These are phyloP conservation scores for Epinephelus malabaricus DNA, from an alignment of 2,797 vertebrate species.

Conservation along the genomic window DNA sequence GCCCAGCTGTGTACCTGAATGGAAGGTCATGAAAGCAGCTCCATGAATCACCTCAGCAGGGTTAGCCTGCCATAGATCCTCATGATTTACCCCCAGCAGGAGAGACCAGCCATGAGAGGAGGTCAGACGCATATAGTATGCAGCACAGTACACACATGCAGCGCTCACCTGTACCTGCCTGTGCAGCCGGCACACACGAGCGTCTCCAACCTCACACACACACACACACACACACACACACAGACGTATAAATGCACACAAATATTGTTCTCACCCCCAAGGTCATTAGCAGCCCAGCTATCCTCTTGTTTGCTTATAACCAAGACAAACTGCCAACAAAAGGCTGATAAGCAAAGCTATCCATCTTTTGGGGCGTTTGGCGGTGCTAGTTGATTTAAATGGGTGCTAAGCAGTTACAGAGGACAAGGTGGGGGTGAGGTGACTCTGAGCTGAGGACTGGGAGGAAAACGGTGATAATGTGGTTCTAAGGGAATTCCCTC, in stretches of 20 bases:
- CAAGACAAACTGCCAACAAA: slow-evolving; percentile 83
- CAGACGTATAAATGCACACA: slow-evolving; percentile 6
- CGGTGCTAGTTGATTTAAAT: slow-evolving; percentile 72
- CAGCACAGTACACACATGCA: slow-evolving; percentile 26
- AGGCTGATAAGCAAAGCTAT: slow-evolving; percentile 75
- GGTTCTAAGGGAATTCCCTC: slow-evolving; percentile 4
- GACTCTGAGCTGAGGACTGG: not conserved
- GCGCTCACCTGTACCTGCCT: slow-evolving; percentile 33
- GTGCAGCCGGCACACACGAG: not conserved
- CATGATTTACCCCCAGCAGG: slow-evolving; percentile 75
- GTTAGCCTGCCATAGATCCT: slow-evolving; percentile 58
- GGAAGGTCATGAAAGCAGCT: slow-evolving; percentile 75
- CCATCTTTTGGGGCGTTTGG: slow-evolving; percentile 67
- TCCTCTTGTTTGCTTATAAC: slow-evolving; percentile 64
- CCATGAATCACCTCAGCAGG: slow-evolving; percentile 77
- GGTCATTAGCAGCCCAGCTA: slow-evolving; percentile 74
- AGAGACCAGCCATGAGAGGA: slow-evolving; percentile 62
- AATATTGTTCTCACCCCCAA: slow-evolving; percentile 56
- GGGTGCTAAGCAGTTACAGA: slow-evolving; percentile 61
- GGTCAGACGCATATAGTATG: slow-evolving; percentile 71
- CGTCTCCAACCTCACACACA: not conserved
- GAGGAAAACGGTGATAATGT: not conserved
- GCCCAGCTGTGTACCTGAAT: slow-evolving; percentile 67
- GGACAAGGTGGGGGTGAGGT: slow-evolving; percentile 49
- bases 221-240: not conserved